Evolutionary conservation across 1,140 invertebrate genomes (phyloP).

Genomic region (Pachypsylla venusta): DNA sequence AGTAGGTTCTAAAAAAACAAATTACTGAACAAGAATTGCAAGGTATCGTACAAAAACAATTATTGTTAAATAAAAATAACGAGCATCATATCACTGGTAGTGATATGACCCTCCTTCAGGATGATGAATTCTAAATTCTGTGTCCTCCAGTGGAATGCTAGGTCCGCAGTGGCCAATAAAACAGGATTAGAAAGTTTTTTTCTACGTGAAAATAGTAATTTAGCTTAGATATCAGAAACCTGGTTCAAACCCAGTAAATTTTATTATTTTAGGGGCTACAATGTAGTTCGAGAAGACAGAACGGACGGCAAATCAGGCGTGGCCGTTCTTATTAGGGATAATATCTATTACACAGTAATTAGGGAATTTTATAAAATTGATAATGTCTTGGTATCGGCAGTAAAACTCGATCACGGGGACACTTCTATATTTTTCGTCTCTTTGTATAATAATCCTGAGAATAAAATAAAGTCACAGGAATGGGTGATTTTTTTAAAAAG

Average conservation of each 20-base stretch:
- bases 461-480: background rate
- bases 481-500: background rate
- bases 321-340: background rate
- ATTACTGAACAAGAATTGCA: too few species aligned
- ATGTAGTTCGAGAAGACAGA: background rate
- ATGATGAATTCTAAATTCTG: background rate
- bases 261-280: background rate
- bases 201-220: background rate
- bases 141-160: constrained; percentile 9
- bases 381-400: background rate
- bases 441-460: background rate
- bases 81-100: too few species aligned
- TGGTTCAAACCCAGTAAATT: constrained; percentile 8
- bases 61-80: too few species aligned
- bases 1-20: too few species aligned
- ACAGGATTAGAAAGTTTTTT: background rate
- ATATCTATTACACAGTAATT: background rate
- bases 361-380: background rate
- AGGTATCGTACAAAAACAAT: too few species aligned
- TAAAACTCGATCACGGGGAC: background rate
- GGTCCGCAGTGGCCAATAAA: background rate
- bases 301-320: constrained; percentile 4
- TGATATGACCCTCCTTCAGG: too few species aligned
- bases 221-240: background rate
- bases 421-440: background rate